Percentiles rank a stretch among this genome's conserved stretches.
These are phyloP conservation scores for Alloscopus bannaensis DNA, from an alignment of 2,888 invertebrate genomes.

Conservation along the genomic window DNA sequence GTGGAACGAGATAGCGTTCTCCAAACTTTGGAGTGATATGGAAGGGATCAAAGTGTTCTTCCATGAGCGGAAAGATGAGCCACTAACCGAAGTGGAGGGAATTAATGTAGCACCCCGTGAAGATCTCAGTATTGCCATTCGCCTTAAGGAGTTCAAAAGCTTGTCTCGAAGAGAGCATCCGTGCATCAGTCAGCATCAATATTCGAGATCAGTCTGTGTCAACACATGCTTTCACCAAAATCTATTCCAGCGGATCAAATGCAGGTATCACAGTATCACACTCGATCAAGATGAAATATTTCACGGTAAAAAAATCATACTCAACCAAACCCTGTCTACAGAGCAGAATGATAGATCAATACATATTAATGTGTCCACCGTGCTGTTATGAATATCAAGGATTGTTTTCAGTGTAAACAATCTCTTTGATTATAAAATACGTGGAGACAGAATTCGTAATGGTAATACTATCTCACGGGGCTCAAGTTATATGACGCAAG, in stretches of 20 bases:
- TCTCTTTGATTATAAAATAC: no score
- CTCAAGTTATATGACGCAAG: no score
- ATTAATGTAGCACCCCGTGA: constrained; percentile 54
- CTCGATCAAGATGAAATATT: background rate
- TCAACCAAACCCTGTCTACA: no score
- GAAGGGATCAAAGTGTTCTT: constrained; percentile 61
- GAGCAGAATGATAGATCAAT: no score
- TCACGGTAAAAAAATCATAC: background rate
- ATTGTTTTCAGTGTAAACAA: no score
- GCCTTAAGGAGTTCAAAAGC: constrained; percentile 68
- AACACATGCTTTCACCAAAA: constrained; percentile 64
- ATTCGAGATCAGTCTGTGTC: constrained; percentile 67
- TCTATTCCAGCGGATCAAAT: constrained; percentile 39
- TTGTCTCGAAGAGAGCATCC: constrained; percentile 64
- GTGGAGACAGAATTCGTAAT: background rate
- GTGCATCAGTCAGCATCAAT: constrained; percentile 48
- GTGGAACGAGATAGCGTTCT: constrained; percentile 52
- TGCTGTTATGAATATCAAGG: no score
- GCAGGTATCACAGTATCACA: constrained; percentile 36
- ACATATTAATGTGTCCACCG: no score
- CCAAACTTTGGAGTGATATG: constrained; percentile 32
- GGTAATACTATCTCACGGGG: background rate
- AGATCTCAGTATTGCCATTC: constrained; percentile 65
- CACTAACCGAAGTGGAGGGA: constrained; percentile 63
- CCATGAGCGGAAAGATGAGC: constrained; percentile 51